Evolutionary conservation across 2,888 invertebrate genomes (phyloP).

Genomic region (Xanthia togata): DNA sequence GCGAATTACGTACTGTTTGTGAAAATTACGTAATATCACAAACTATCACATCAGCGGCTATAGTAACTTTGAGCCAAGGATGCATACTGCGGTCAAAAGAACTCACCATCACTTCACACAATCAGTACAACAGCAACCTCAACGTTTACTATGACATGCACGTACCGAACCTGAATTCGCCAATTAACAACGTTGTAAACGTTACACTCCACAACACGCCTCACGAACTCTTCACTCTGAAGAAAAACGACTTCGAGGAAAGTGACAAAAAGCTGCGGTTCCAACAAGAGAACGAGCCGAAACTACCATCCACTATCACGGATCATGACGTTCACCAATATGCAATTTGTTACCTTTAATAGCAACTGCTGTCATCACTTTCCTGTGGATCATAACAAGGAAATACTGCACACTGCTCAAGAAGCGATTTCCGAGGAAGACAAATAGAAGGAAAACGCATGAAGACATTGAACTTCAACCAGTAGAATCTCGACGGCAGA

Average conservation of each 20-base stretch:
- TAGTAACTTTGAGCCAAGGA: conserved; percentile 16
- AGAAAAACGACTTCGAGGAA: background rate
- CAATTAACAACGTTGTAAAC: conserved; percentile 9
- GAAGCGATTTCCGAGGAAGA: no score
- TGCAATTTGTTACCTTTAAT: no score
- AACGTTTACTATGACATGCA: conserved; percentile 1
- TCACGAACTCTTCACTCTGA: background rate
- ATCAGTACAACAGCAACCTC: conserved; percentile 13
- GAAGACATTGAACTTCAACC: no score
- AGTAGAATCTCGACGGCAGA: no score
- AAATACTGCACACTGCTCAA: no score
- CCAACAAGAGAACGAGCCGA: conserved; percentile 1
- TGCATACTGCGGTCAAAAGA: background rate
- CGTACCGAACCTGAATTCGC: background rate
- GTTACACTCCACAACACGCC: background rate
- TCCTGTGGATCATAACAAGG: no score
- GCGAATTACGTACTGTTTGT: conserved; percentile 1
- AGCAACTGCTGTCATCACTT: no score
- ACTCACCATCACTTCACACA: background rate
- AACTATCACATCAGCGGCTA: background rate
- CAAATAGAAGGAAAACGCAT: no score
- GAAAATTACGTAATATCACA: conserved; percentile 1
- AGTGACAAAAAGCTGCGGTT: conserved; percentile 2
- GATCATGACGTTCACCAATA: conserved; percentile 1
- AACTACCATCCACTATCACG: background rate